These are phyloP conservation scores for Elachura formosa DNA, from an alignment of 2,113 vertebrate species.

Conservation along the genomic window DNA sequence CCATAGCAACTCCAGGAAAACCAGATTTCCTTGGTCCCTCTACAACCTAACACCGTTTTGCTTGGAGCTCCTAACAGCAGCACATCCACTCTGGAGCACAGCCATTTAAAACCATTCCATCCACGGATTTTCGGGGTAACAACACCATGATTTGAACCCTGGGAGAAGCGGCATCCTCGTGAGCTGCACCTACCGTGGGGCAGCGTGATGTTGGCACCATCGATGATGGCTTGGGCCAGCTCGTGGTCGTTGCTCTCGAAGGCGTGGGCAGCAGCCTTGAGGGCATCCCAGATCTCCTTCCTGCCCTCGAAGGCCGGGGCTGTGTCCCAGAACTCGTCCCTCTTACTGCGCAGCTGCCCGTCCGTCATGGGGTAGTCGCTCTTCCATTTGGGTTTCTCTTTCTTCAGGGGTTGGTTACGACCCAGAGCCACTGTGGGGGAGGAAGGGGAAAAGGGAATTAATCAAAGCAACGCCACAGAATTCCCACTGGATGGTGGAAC, in stretches of 20 bases:
- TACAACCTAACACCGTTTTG: background rate
- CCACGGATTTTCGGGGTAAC: background rate
- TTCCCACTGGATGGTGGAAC: too few relatives aligned
- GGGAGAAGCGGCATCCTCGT: background rate
- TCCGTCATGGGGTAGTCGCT: slow-evolving; percentile 99
- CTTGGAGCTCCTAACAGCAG: background rate
- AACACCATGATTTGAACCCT: rapidly evolving
- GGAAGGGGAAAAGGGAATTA: background rate
- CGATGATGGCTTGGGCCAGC: slow-evolving; percentile 96
- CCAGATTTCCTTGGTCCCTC: background rate
- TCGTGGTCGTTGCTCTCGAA: slow-evolving; percentile 96
- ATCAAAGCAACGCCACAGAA: background rate
- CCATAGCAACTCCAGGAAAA: background rate
- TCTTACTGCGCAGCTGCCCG: slow-evolving; percentile 94
- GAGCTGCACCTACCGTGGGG: slow-evolving; percentile 84
- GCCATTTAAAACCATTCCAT: background rate
- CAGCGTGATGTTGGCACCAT: slow-evolving; percentile 94
- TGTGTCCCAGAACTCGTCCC: slow-evolving; percentile 97
- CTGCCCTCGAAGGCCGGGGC: slow-evolving; percentile 96
- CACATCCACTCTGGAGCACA: too few relatives aligned
- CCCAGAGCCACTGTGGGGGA: slow-evolving; percentile 85
- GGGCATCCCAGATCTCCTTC: slow-evolving; percentile 97
- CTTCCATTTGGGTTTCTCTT: slow-evolving; percentile 98
- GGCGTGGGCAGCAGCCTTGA: slow-evolving; percentile 91
- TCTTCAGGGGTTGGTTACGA: slow-evolving; percentile 95